These are phyloP conservation scores for Raja brachyura DNA, from an alignment of 2,113 vertebrate genomes.

Conservation along the genomic window DNA sequence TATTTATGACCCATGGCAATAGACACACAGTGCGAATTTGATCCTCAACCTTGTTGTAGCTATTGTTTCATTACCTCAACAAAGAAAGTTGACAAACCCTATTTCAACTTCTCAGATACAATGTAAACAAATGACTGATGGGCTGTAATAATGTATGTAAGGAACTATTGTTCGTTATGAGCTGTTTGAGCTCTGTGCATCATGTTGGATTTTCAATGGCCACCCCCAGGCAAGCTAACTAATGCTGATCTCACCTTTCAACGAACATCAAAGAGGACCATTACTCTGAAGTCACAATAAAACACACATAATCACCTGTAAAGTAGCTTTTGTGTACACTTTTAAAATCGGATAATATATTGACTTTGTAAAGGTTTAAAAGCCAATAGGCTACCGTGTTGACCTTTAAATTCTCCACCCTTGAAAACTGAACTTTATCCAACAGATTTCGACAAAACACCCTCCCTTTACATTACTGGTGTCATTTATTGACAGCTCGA, in stretches of 20 bases:
- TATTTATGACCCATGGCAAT: slow-evolving; percentile 42
- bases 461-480: background rate
- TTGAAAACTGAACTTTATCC: slow-evolving; percentile 30
- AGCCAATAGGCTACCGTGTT: slow-evolving; percentile 47
- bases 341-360: slow-evolving; percentile 43
- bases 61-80: slow-evolving; percentile 47
- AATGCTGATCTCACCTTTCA: slow-evolving; percentile 50
- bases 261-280: slow-evolving; percentile 49
- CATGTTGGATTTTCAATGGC: slow-evolving; percentile 48
- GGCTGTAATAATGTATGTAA: slow-evolving; percentile 51
- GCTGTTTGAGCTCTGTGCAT: slow-evolving; percentile 44
- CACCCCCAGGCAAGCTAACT: slow-evolving; percentile 47
- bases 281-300: slow-evolving; percentile 54
- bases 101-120: slow-evolving; percentile 46
- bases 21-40: slow-evolving; percentile 46
- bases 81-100: slow-evolving; percentile 50
- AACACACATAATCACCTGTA: slow-evolving; percentile 43
- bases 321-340: slow-evolving; percentile 42
- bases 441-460: slow-evolving; percentile 11
- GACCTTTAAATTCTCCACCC: slow-evolving; percentile 38
- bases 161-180: slow-evolving; percentile 48
- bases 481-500: slow-evolving; percentile 33
- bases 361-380: slow-evolving; percentile 45
- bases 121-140: slow-evolving; percentile 50
- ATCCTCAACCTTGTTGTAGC: slow-evolving; percentile 43